phyloP scores from a whole-genome alignment of 2,113 vertebrate species.

The Piprites chloris region DNA sequence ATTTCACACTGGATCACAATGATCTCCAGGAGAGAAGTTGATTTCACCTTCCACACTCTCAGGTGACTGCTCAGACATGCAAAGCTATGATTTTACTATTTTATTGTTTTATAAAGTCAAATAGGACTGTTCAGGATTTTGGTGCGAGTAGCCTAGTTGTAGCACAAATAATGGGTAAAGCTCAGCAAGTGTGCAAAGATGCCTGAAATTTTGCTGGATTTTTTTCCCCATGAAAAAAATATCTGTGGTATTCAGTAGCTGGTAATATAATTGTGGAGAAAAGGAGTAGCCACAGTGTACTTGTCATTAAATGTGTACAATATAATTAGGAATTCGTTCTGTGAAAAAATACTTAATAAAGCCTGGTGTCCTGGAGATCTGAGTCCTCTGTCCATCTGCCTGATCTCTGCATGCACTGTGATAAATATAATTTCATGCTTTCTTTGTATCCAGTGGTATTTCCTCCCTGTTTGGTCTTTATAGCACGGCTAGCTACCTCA shows the following conservation, averaged over 20 bases:
- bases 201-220: neutral
- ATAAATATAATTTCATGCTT: neutral
- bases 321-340: neutral
- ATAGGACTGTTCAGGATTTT: neutral
- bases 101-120: neutral
- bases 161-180: neutral
- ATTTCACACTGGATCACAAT: neutral
- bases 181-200: neutral
- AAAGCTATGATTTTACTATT: neutral
- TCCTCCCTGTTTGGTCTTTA: neutral
- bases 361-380: neutral
- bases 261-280: neutral
- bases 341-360: neutral
- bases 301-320: neutral
- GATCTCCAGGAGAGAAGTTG: neutral
- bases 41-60: neutral
- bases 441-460: neutral
- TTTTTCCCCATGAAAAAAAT: neutral
- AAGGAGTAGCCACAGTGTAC: neutral
- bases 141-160: neutral
- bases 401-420: neutral
- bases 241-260: neutral
- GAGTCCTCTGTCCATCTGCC: neutral
- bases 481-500: fast-evolving
- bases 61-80: neutral